These are phyloP conservation scores for Chelidonichthys spinosus DNA, from an alignment of 2,797 vertebrate genomes.

Conservation along the genomic window DNA sequence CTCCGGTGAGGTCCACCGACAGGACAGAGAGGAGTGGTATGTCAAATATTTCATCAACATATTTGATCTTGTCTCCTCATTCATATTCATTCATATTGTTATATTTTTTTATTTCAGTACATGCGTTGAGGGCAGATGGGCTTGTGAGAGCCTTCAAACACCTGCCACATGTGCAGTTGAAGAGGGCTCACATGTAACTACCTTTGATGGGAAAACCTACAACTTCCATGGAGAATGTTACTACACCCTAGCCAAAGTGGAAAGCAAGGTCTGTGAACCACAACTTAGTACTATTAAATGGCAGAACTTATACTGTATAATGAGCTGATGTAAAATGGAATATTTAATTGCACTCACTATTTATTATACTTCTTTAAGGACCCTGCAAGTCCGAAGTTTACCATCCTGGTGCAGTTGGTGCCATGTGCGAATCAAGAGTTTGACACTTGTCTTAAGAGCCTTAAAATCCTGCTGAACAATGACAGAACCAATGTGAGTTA, in stretches of 20 bases:
- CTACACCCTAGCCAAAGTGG: slow-evolving; percentile 91
- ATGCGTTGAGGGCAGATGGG: slow-evolving; percentile 90
- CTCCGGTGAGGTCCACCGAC: slow-evolving; percentile 80
- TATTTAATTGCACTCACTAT: background rate
- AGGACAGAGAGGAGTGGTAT: slow-evolving; percentile 89
- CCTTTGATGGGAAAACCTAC: slow-evolving; percentile 93
- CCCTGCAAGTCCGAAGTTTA: slow-evolving; percentile 78
- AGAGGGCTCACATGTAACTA: slow-evolving; percentile 92
- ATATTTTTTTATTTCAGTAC: slow-evolving; percentile 78
- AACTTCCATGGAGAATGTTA: slow-evolving; percentile 94
- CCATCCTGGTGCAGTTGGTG: slow-evolving; percentile 86
- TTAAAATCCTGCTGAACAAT: slow-evolving; percentile 86
- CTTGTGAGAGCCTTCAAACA: slow-evolving; percentile 83
- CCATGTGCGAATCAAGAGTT: slow-evolving; percentile 86
- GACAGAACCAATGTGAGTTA: slow-evolving; percentile 89
- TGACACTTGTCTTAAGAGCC: slow-evolving; percentile 92
- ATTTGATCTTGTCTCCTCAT: background rate
- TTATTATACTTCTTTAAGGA: slow-evolving; percentile 74
- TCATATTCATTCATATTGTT: background rate
- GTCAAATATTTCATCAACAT: slow-evolving; percentile 1
- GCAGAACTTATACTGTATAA: background rate
- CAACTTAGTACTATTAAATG: background rate
- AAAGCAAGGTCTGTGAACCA: slow-evolving; percentile 58
- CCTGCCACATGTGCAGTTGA: slow-evolving; percentile 89
- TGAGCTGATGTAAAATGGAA: background rate